Conservation (phyloP, 1,140 invertebrate species). For the Neodiprion virginianus region DNA sequence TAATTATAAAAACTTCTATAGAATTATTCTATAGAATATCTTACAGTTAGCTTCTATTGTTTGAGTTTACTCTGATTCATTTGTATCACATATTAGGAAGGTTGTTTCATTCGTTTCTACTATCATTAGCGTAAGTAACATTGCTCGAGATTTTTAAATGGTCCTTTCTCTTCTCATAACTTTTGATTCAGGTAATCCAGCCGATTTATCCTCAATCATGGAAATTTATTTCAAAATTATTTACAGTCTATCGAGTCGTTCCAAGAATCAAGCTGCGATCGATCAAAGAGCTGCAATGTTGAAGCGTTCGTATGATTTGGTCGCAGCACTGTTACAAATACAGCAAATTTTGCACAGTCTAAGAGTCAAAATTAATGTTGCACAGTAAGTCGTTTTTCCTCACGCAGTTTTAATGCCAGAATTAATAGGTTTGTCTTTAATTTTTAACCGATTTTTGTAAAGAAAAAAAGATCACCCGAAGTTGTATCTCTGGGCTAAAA, state of each 20-base stretch:
- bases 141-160: too few relatives aligned
- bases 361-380: constrained; percentile 78
- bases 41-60: too few relatives aligned
- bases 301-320: constrained; percentile 74
- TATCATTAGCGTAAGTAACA: too few relatives aligned
- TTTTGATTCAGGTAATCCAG: too few relatives aligned
- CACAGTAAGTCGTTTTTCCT: constrained; percentile 65
- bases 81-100: too few relatives aligned
- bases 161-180: too few relatives aligned
- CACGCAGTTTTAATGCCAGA: constrained; percentile 19
- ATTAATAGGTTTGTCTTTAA: constrained; percentile 13
- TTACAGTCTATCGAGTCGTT: constrained; percentile 52
- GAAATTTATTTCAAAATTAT: constrained; percentile 21
- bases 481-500: constrained; percentile 84
- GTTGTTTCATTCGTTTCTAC: too few relatives aligned
- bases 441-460: constrained; percentile 22
- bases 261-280: constrained; percentile 52
- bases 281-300: constrained; percentile 62
- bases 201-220: too few relatives aligned
- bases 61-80: too few relatives aligned
- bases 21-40: too few relatives aligned
- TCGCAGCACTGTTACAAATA: constrained; percentile 72
- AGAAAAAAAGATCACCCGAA: constrained; percentile 83
- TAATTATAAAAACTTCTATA: too few relatives aligned
- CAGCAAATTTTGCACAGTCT: constrained; percentile 75